phyloP scores from a whole-genome alignment of 2,888 invertebrate species.

The Drosophila phalerata region DNA sequence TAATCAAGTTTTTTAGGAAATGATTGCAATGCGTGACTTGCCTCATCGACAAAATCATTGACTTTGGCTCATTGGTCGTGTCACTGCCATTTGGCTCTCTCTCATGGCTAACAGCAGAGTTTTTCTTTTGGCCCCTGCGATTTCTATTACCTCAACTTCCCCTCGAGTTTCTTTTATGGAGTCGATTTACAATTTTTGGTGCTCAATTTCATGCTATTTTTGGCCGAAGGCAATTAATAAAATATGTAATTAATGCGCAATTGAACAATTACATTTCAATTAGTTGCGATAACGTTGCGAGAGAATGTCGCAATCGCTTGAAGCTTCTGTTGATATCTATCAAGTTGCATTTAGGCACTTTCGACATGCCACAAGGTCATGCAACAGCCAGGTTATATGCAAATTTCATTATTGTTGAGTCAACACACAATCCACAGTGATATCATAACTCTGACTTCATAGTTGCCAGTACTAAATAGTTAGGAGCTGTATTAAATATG shows the following conservation, averaged over 20 bases:
- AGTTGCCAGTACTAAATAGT: slow-evolving; percentile 12
- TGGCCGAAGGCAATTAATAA: slow-evolving; percentile 67
- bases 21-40: slow-evolving; percentile 74
- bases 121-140: slow-evolving; percentile 18
- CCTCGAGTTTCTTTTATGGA: slow-evolving; percentile 26
- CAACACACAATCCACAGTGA: slow-evolving; percentile 44
- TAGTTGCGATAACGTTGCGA: slow-evolving; percentile 37
- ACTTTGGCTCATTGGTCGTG: slow-evolving; percentile 55
- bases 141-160: slow-evolving; percentile 30
- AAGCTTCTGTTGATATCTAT: slow-evolving; percentile 16
- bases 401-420: slow-evolving; percentile 50
- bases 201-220: slow-evolving; percentile 41
- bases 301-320: slow-evolving; percentile 15
- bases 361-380: slow-evolving; percentile 51
- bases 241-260: slow-evolving; percentile 63
- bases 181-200: slow-evolving; percentile 17
- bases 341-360: slow-evolving; percentile 39
- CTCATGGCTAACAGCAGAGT: slow-evolving; percentile 11
- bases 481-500: neutral
- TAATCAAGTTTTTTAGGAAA: slow-evolving; percentile 73
- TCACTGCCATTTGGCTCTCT: slow-evolving; percentile 53
- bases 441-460: slow-evolving; percentile 66
- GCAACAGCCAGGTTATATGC: slow-evolving; percentile 46
- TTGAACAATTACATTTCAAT: slow-evolving; percentile 72
- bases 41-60: slow-evolving; percentile 43